A percentile compares a stretch with the other conserved stretches of the same genome.
Conservation (phyloP, 2,797 vertebrate genomes). For the Microctenopoma lineatum region DNA sequence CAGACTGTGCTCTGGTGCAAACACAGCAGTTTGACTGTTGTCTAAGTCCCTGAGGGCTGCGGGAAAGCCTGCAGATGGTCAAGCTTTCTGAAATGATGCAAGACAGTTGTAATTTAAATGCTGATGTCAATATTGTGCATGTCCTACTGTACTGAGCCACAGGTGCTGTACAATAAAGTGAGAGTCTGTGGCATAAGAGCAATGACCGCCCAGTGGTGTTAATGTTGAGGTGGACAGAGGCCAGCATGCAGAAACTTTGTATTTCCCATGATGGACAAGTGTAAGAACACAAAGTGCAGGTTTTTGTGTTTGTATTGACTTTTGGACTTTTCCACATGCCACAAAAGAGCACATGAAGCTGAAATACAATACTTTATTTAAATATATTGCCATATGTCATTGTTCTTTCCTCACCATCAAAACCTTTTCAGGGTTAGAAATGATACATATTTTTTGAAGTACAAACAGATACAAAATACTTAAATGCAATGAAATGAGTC, state of each 20-base stretch:
- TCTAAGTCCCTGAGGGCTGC: slow-evolving; percentile 45
- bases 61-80: slow-evolving; percentile 60
- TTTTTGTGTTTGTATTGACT: too few relatives aligned
- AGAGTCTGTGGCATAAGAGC: slow-evolving; percentile 10
- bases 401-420: neutral
- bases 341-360: too few relatives aligned
- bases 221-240: too few relatives aligned
- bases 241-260: too few relatives aligned
- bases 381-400: too few relatives aligned
- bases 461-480: neutral
- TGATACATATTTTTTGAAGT: neutral
- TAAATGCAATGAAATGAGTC: neutral
- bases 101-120: slow-evolving; percentile 43
- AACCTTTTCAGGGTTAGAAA: neutral
- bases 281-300: too few relatives aligned
- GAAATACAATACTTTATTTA: too few relatives aligned
- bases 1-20: slow-evolving; percentile 49
- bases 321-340: too few relatives aligned
- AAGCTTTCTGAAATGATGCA: slow-evolving; percentile 51
- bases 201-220: too few relatives aligned
- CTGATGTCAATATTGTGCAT: slow-evolving; percentile 19
- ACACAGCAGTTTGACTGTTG: slow-evolving; percentile 54
- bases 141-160: slow-evolving; percentile 37
- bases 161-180: slow-evolving; percentile 30
- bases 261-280: too few relatives aligned